Evolutionary conservation across 2,888 invertebrate species (phyloP), one percentile per base, ranked within the genome.

Genomic region (Hyposoter dolosus): DNA sequence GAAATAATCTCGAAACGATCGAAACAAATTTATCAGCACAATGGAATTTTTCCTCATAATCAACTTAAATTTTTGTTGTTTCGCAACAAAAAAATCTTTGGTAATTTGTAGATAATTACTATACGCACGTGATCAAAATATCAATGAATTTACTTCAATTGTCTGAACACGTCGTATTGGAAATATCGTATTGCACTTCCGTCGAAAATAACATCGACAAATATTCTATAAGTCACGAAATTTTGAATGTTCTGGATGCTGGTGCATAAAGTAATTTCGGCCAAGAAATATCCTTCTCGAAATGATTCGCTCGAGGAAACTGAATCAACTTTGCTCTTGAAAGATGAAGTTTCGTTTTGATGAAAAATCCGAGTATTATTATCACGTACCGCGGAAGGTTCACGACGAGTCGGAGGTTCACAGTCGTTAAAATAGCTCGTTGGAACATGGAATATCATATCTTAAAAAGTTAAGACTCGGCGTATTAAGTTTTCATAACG

Each of bases 281-380:
- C 43, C 43, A 68, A 45, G 43, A 19, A 68, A 68, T 68, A 68
- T 12, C 15, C 40, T 12, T 45, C 68, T 68, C 68, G 19, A 23
- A 43, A 68, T 23, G 19, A 43, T 68, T 68, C 43, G 40, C 68
- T 68, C 6, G 68, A 40, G 40, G 3, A 68, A 40, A 68, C 68
- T 45, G 43, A 12, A 68, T 43, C 19, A 68, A 68, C 40, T 19
- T 45, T 40, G 19, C 65, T 40, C n/a, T 40, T 43, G 68, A 45
- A 68, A 45, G 68, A 23, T 68, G 43, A 19, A 19, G 40, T 68
- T 43, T 45, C 68, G 23, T 40, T 43, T 40, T 68, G 40, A 68
- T 43, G 40, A 43, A 43, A 68, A 68, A 68, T 68, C 43, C 43
- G 40, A 68, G 19, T 68, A 68, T 68, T 68, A 68, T 68, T 4